A percentile compares a stretch with the other conserved stretches of the same genome.
Conservation (phyloP, 2,113 vertebrate species). For the Oryzias celebensis region DNA sequence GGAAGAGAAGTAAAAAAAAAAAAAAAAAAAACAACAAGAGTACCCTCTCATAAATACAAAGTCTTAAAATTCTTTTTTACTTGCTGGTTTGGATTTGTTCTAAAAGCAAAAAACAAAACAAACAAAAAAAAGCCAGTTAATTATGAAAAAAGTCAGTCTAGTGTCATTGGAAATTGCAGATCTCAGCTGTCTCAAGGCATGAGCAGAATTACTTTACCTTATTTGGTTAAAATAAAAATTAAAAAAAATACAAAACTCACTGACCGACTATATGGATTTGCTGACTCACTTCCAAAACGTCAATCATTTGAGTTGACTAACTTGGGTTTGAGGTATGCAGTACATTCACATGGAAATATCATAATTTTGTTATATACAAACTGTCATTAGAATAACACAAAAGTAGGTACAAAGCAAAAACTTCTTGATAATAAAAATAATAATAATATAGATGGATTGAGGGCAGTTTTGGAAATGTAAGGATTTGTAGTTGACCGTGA, state of each 20-base stretch:
- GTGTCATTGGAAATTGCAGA: constrained; percentile 12
- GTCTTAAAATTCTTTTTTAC: constrained; percentile 50
- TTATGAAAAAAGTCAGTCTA: constrained; percentile 54
- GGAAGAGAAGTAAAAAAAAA: constrained; percentile 44
- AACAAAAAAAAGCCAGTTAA: constrained; percentile 43
- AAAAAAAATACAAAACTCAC: background rate
- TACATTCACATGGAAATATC: constrained; percentile 44
- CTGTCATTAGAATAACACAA: constrained; percentile 9
- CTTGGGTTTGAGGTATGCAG: constrained; percentile 55
- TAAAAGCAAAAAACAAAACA: constrained; percentile 24
- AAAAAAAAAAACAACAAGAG: constrained; percentile 29
- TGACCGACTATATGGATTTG: constrained; percentile 12
- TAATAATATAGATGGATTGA: constrained; percentile 9
- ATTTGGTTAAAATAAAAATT: constrained; percentile 18
- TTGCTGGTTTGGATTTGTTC: constrained; percentile 63
- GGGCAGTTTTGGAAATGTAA: constrained; percentile 5
- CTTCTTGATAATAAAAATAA: constrained; percentile 15
- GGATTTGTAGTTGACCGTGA: constrained; percentile 14
- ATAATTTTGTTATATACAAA: constrained; percentile 22
- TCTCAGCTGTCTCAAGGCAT: constrained; percentile 12
- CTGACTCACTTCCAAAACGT: constrained; percentile 14
- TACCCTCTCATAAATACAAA: constrained; percentile 70
- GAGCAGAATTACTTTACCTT: constrained; percentile 24
- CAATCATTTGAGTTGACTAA: constrained; percentile 30
- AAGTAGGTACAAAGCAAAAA: constrained; percentile 19